phyloP scores from a whole-genome alignment of 2,797 vertebrate genomes.

The Gadopsis marmoratus region DNA sequence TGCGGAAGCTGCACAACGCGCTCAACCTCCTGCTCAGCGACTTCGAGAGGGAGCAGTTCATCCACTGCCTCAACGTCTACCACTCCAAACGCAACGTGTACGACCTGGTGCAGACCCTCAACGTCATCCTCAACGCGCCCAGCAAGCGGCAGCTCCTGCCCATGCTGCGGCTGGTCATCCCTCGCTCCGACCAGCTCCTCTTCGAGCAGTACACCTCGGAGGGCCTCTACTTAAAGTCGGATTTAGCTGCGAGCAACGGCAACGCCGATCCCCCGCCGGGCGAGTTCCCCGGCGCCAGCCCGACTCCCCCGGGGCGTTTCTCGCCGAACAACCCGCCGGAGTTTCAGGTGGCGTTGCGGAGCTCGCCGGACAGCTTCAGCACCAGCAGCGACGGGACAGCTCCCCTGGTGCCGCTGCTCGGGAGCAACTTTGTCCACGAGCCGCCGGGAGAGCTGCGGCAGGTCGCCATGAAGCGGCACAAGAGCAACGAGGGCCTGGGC shows the following conservation, averaged over 20 bases:
- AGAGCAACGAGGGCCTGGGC: conserved; percentile 94
- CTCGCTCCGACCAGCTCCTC: conserved; percentile 96
- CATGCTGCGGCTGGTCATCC: conserved; percentile 95
- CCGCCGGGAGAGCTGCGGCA: conserved; percentile 88
- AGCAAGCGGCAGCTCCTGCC: conserved; percentile 95
- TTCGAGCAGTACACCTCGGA: conserved; percentile 98
- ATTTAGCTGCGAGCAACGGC: conserved; percentile 76
- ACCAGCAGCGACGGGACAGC: conserved; percentile 85
- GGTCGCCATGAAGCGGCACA: conserved; percentile 92
- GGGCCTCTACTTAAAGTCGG: conserved; percentile 91
- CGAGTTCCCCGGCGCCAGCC: conserved; percentile 64
- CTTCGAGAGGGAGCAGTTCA: conserved; percentile 94
- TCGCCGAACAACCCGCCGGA: conserved; percentile 67
- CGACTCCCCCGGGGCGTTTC: conserved; percentile 71
- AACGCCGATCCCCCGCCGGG: conserved; percentile 64
- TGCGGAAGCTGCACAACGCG: conserved; percentile 94
- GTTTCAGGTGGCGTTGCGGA: conserved; percentile 77
- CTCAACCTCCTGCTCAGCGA: conserved; percentile 94
- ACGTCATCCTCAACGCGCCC: conserved; percentile 93
- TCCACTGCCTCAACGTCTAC: conserved; percentile 97
- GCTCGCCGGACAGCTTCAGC: conserved; percentile 86
- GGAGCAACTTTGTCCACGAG: conserved; percentile 84
- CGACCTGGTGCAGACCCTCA: conserved; percentile 95
- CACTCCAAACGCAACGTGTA: conserved; percentile 97
- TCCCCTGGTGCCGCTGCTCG: conserved; percentile 84